Base-by-base conservation (phyloP, 2,888 invertebrate genomes). In the Lasioglossum figueresi region DNA sequence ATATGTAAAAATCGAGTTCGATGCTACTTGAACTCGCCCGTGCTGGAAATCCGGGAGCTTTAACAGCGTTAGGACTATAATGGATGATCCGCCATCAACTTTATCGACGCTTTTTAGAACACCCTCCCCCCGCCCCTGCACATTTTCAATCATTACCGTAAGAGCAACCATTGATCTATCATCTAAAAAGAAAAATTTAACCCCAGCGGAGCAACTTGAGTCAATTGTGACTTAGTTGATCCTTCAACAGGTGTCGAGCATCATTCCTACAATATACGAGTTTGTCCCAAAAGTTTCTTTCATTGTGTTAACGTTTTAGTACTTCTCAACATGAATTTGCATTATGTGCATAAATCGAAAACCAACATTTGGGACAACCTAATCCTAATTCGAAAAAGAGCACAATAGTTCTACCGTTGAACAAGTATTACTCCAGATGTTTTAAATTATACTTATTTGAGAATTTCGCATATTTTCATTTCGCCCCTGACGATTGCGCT, bases 1-100 rank as follows among this genome's bases (percentile, higher is more conserved):
- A n/a, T 70, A 70, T 70, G 70, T 40, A 70, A 40, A 70, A 70
- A 68, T 68, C 68, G 34, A 10, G 37, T 37, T 37, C 68, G 37
- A 37, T 37, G 37, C 68, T 68, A 37, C 34, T 68, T 19, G 12
- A 68, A 23, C 37, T 68, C 37, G 0, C 40, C 40, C 19, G n/a
- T 10, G 70, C 70, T 12, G 14, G 70, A 70, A 70, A 70, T 70
- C n/a, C 12, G 10, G 12, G 14, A 37, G n/a, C 70, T 37, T 70
- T 40, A 40, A 70, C 70, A 40, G 40, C 14, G 23, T 70, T 37
- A 40, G n/a, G 23, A n/a, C 40, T 70, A 14, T 70, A 70, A 70
- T 70, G 40, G 70, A 70, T 70, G 40, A 70, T n/a, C 70, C 34
- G 40, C 70, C 12, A 37, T 70, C 68, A 68, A 68, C 10, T 37